These are phyloP conservation scores for Pseudococcus viburni DNA, from an alignment of 2,888 invertebrate genomes.

Conservation along the genomic window DNA sequence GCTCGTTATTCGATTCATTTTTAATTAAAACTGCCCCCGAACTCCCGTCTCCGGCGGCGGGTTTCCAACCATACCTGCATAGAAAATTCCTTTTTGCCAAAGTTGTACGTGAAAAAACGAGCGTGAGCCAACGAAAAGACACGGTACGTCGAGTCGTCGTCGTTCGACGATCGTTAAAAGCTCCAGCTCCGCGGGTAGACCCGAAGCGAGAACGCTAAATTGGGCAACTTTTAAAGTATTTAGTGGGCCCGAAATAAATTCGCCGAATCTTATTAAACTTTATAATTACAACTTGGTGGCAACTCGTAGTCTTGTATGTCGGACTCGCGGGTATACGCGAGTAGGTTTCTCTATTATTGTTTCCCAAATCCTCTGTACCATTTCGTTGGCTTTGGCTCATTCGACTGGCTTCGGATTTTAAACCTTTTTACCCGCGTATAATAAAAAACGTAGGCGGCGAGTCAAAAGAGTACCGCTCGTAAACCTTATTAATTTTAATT, in stretches of 20 bases:
- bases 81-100: too few species aligned
- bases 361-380: background rate
- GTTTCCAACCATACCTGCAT: too few species aligned
- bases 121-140: too few species aligned
- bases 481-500: background rate
- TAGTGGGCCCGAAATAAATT: background rate
- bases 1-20: too few species aligned
- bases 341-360: background rate
- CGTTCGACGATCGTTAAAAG: too few species aligned
- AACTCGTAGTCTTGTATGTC: background rate
- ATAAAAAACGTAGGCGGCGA: background rate
- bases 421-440: background rate
- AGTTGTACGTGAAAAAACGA: too few species aligned
- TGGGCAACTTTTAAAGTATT: background rate
- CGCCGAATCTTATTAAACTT: constrained; percentile 9
- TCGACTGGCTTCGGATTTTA: too few species aligned
- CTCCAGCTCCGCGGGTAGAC: too few species aligned
- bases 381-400: background rate
- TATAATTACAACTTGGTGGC: constrained; percentile 6
- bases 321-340: background rate
- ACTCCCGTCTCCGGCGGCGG: too few species aligned
- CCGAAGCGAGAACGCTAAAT: background rate
- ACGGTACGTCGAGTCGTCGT: too few species aligned
- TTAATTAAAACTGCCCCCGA: too few species aligned
- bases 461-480: background rate